A percentile compares a stretch with the other conserved stretches of the same genome.
Conservation (phyloP, 1,140 invertebrate species). For the Drosophila trapezifrons region DNA sequence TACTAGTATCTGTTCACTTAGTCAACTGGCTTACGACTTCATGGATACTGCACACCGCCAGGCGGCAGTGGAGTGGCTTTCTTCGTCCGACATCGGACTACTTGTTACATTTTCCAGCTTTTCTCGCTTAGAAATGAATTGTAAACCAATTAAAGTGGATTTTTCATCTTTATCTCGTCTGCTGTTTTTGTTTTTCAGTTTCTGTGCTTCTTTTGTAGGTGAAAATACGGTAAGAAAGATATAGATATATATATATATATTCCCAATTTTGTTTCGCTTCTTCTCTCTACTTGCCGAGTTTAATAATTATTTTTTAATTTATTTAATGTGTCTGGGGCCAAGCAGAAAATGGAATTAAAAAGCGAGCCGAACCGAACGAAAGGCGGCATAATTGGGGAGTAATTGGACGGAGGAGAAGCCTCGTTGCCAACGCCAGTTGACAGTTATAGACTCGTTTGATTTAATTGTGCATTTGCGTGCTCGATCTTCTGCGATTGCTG, state of each 20-base stretch:
- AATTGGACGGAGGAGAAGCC: slow-evolving; percentile 31
- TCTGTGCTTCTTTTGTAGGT: slow-evolving; percentile 64
- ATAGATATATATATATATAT: slow-evolving; percentile 16
- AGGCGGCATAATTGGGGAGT: slow-evolving; percentile 36
- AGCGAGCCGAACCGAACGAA: slow-evolving; percentile 23
- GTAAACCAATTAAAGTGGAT: slow-evolving; percentile 78
- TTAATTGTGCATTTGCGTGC: slow-evolving; percentile 77
- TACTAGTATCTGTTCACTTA: slow-evolving; percentile 63
- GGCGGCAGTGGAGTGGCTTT: slow-evolving; percentile 49
- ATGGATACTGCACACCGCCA: slow-evolving; percentile 70
- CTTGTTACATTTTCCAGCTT: slow-evolving; percentile 76
- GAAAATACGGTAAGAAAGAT: slow-evolving; percentile 70
- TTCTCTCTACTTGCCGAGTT: slow-evolving; percentile 55
- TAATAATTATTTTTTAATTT: slow-evolving; percentile 69
- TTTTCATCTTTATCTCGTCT: slow-evolving; percentile 61
- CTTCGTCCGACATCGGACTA: slow-evolving; percentile 62
- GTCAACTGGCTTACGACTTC: slow-evolving; percentile 63
- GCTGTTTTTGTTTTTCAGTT: slow-evolving; percentile 17
- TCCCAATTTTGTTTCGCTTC: slow-evolving; percentile 47
- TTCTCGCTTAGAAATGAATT: slow-evolving; percentile 77
- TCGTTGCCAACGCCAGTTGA: slow-evolving; percentile 52
- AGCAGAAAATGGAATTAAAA: slow-evolving; percentile 25
- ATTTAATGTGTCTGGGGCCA: slow-evolving; percentile 43
- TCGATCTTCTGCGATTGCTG: not conserved
- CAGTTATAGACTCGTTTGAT: slow-evolving; percentile 58